Evolutionary conservation across 2,113 vertebrate species (phyloP), one percentile per base, ranked within the genome.

Genomic region (Poeciliopsis occidentalis): DNA sequence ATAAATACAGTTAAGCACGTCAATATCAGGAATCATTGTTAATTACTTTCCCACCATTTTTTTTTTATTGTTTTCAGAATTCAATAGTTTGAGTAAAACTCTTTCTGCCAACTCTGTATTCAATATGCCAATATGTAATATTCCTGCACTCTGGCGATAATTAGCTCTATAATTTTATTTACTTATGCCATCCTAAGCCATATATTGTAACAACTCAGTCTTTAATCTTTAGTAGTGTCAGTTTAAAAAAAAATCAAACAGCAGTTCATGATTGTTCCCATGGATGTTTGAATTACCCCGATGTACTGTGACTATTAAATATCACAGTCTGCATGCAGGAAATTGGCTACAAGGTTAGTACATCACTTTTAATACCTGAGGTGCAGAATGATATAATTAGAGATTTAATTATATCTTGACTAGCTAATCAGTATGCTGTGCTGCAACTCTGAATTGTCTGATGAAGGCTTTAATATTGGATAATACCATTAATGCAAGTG

Each of bases 361-460:
- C 78, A 78, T 69, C 19, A 27, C 44, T 73, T 67, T 87, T 87
- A 89, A 84, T 87, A 88, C 85, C 83, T 82, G 76, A 84, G 78
- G 82, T 78, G 85, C 76, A 66, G 62, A 83, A 88, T 73, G 41
- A 90, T 85, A 87, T 86, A 88, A 91, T 91, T 90, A 86, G 66
- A 27, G 39, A 69, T 80, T 88, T 87, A 87, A 91, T 91, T 87
- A 81, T 83, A 67, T 75, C 73, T 84, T 86, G 85, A 80, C 73
- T 69, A 31, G 64, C 69, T 88, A 76, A 87, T 90, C 73, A 80
- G 75, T 70, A 89, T 85, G 80, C 84, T 11, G 64, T 26, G 34
- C 73, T 54, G 67, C n/a, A 75, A 80, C 61, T 80, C 76, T 12
- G 47, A 37, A 76, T 84, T 78, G 82, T 87, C 80, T 79, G 72